Evolutionary conservation across 2,113 vertebrate species (phyloP).

Genomic region (Spilogale gracilis): DNA sequence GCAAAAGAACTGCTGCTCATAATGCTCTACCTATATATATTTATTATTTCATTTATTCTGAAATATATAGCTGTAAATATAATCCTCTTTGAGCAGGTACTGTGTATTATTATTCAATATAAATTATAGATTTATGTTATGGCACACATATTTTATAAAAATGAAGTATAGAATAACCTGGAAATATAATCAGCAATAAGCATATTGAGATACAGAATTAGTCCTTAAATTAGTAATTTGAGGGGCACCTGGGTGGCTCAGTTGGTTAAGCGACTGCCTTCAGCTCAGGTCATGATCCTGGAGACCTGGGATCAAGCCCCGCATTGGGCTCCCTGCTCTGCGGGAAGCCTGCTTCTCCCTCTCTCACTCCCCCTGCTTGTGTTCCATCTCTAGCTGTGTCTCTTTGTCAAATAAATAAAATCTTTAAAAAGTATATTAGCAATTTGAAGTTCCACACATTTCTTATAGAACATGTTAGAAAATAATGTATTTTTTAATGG

Average conservation of each 20-base stretch:
- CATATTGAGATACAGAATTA: neutral
- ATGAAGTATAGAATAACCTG: neutral
- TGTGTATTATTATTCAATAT: neutral
- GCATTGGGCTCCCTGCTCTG: too few species aligned
- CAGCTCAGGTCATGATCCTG: too few species aligned
- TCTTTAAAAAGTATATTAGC: neutral
- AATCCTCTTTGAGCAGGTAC: neutral
- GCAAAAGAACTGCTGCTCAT: neutral
- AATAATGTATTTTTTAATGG: neutral
- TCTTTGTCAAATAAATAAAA: too few species aligned
- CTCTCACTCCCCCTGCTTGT: too few species aligned
- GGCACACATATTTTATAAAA: neutral
- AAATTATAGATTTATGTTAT: constrained; percentile 33
- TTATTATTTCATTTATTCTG: neutral
- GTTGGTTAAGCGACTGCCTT: too few species aligned
- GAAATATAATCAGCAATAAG: neutral
- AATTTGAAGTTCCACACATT: neutral
- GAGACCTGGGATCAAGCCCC: too few species aligned
- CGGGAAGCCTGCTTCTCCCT: too few species aligned
- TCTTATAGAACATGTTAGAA: neutral
- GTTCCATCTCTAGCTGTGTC: too few species aligned
- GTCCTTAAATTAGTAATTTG: neutral
- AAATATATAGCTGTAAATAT: neutral
- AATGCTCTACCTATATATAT: neutral
- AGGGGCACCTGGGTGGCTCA: too few species aligned